These are phyloP conservation scores for Diarsia brunnea DNA, from an alignment of 2,888 invertebrate species.

Conservation along the genomic window DNA sequence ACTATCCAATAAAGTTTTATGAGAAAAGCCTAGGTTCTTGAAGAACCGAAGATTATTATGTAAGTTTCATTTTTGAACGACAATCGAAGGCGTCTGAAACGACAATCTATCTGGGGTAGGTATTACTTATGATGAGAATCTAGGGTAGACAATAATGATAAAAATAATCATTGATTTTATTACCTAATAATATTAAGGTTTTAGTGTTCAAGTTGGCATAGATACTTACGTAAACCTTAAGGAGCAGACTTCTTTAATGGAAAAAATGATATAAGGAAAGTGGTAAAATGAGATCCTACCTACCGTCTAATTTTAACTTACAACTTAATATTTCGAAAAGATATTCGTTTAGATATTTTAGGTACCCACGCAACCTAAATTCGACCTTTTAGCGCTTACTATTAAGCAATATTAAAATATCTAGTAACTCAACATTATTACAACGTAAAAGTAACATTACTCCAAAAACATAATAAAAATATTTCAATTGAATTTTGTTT, in stretches of 20 bases:
- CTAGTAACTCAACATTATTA: background rate
- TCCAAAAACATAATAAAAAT: background rate
- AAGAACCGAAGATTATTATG: background rate
- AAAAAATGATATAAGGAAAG: background rate
- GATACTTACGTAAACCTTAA: background rate
- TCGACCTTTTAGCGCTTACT: background rate
- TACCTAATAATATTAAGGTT: background rate
- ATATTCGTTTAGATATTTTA: background rate
- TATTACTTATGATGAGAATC: constrained; percentile 9
- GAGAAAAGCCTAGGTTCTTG: background rate
- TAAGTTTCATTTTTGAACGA: constrained; percentile 15
- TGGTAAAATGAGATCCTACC: background rate
- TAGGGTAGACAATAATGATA: constrained; percentile 13
- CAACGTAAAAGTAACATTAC: background rate
- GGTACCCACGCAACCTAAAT: background rate
- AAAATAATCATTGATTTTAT: constrained; percentile 4
- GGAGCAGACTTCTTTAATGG: no score
- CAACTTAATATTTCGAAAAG: background rate
- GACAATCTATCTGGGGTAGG: constrained; percentile 7
- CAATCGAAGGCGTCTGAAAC: background rate
- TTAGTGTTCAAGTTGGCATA: background rate
- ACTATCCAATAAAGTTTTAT: constrained; percentile 33
- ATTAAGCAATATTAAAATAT: constrained; percentile 1
- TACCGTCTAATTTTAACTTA: background rate
- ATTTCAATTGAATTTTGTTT: background rate